Evolutionary conservation across 2,797 vertebrate genomes (phyloP), one percentile per base, ranked within the genome.

Genomic region (Sciurus carolinensis): DNA sequence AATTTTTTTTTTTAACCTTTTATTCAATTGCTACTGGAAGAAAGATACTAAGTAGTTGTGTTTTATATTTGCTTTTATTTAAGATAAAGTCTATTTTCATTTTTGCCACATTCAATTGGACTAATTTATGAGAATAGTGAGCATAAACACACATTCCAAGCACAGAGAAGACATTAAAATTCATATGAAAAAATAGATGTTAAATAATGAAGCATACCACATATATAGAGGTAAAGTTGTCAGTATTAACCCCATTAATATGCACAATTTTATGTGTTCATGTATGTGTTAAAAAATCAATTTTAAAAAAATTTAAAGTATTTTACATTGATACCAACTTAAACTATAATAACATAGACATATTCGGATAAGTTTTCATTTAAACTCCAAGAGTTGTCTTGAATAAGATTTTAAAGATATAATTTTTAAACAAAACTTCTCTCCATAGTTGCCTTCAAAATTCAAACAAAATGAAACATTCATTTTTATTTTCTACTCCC

Each of bases 241-340:
- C 62, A 73, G 57, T 26, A 20, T 91, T 90, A 33, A 50, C n/a
- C 1, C 14, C 57, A 52, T n/a, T 81, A n/a, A 50, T 73, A 30
- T 36, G 67, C 42, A 13, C 6, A 26, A 2, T 15, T 10, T 71
- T 72, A 47, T 87, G n/a, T 64, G 72, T 86, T 52, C 62, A 81
- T 62, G 42, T 69, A 69, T 71, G 12, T 1, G 14, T 47, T 57
- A 36, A 79, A 36, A n/a, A 87, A 81, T 47, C 72, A 90, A 57
- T 18, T 79, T 24, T 59, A 57, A 62, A 26, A 59, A 62, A 62
- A 26, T 59, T 54, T 52, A 73, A 64, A 33, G 3, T 36, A 72
- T 88, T 92, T 95, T 88, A 71, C 59, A 90, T 28, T 59, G 66
- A 93, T 33, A 80, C 24, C 50, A 72, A 59, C 39, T 93, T 88